These are phyloP conservation scores for Hyperopisus bebe DNA, from an alignment of 2,113 vertebrate genomes.

Conservation along the genomic window DNA sequence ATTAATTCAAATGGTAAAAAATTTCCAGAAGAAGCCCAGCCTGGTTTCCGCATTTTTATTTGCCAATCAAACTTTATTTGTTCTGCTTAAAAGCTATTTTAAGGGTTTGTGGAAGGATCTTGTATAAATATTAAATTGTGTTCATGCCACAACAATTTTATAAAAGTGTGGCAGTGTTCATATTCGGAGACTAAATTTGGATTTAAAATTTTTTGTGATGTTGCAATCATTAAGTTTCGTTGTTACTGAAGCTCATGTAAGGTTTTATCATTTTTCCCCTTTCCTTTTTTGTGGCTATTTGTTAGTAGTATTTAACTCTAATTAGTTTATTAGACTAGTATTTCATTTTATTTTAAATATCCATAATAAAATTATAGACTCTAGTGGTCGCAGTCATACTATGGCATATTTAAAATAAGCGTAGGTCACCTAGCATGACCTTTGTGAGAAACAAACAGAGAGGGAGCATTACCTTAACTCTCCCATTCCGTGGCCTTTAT, in stretches of 20 bases:
- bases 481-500: slow-evolving; percentile 34
- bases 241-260: neutral
- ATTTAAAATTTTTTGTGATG: neutral
- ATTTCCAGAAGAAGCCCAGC: neutral
- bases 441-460: slow-evolving; percentile 21
- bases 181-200: neutral
- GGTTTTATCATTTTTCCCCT: neutral
- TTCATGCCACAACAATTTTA: neutral
- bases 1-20: neutral
- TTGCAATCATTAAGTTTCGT: neutral
- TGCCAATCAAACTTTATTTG: neutral
- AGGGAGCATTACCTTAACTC: slow-evolving; percentile 22
- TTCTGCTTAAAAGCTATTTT: neutral
- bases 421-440: slow-evolving; percentile 32
- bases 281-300: neutral
- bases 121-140: neutral
- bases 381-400: slow-evolving; percentile 21
- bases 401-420: slow-evolving; percentile 24
- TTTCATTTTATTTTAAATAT: slow-evolving; percentile 23
- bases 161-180: neutral
- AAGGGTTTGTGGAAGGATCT: neutral
- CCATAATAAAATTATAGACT: slow-evolving; percentile 42
- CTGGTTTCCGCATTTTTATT: neutral
- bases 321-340: neutral
- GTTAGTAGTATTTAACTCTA: no score